These are phyloP conservation scores for Eristalinus sepulchralis DNA, from an alignment of 2,888 invertebrate genomes.

Conservation along the genomic window DNA sequence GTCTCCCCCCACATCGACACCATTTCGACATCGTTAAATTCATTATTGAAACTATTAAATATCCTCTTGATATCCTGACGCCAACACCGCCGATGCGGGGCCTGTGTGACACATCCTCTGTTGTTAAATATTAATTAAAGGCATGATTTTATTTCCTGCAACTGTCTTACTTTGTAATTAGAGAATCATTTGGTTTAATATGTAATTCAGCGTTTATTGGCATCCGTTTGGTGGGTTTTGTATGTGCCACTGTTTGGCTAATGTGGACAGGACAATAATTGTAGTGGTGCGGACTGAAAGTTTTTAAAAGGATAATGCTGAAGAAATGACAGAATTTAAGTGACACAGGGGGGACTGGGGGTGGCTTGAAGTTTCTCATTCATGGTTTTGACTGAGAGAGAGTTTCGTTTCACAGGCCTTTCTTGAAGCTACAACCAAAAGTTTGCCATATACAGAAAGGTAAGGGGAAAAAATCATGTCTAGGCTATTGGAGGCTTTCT, in stretches of 20 bases:
- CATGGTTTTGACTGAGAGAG: too few species aligned
- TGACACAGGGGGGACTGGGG: too few species aligned
- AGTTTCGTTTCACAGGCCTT: too few species aligned
- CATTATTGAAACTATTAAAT: constrained; percentile 63
- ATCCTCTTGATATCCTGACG: not conserved
- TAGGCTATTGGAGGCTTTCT: too few species aligned
- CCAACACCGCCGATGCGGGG: not conserved
- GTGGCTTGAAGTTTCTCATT: too few species aligned
- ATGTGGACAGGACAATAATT: not conserved
- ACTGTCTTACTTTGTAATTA: constrained; percentile 21
- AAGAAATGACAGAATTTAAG: too few species aligned
- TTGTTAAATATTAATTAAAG: constrained; percentile 48
- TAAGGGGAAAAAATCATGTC: too few species aligned
- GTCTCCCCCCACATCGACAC: not conserved
- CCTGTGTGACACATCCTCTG: not conserved
- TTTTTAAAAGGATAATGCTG: too few species aligned
- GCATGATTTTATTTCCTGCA: constrained; percentile 21
- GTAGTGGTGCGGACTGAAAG: not conserved
- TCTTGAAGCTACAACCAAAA: too few species aligned
- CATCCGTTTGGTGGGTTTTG: not conserved
- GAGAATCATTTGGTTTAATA: constrained; percentile 34
- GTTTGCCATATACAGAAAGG: too few species aligned
- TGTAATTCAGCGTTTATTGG: constrained; percentile 12
- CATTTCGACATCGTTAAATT: constrained; percentile 56
- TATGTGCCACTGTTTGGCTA: not conserved